Evolutionary conservation across 2,797 vertebrate genomes (phyloP).

Genomic region (Cryptoprocta ferox): DNA sequence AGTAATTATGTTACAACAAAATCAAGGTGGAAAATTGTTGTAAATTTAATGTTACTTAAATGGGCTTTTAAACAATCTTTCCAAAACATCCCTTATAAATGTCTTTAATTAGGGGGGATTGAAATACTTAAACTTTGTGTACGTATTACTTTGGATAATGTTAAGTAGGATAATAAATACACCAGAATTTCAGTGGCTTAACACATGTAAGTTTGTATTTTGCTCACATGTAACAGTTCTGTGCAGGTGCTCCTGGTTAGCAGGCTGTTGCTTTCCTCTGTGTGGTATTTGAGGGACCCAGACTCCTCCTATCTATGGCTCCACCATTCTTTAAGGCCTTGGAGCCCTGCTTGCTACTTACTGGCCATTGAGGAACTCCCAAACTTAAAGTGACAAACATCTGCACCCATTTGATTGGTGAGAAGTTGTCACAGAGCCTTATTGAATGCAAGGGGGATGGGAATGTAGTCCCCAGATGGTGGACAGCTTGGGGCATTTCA

Average conservation of each 20-base stretch:
- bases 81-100: constrained; percentile 50
- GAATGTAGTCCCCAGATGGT: background rate
- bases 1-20: constrained; percentile 47
- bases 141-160: constrained; percentile 51
- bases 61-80: constrained; percentile 39
- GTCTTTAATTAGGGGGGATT: constrained; percentile 35
- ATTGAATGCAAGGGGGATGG: constrained; percentile 10
- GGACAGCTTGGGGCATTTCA: constrained; percentile 2
- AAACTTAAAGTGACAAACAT: constrained; percentile 47
- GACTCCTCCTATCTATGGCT: background rate
- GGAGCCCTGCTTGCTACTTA: background rate
- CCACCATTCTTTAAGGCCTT: background rate
- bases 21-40: constrained; percentile 53
- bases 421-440: constrained; percentile 52
- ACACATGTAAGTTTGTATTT: constrained; percentile 40
- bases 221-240: background rate
- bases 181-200: constrained; percentile 49
- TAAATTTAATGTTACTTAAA: constrained; percentile 61
- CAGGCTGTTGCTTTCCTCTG: constrained; percentile 43
- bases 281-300: background rate
- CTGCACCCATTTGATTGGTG: constrained; percentile 21
- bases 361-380: constrained; percentile 1
- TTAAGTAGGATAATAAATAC: constrained; percentile 46
- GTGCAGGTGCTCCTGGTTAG: constrained; percentile 50
- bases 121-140: constrained; percentile 45